phyloP scores from a whole-genome alignment of 2,113 vertebrate genomes.

The Zapornia atra region DNA sequence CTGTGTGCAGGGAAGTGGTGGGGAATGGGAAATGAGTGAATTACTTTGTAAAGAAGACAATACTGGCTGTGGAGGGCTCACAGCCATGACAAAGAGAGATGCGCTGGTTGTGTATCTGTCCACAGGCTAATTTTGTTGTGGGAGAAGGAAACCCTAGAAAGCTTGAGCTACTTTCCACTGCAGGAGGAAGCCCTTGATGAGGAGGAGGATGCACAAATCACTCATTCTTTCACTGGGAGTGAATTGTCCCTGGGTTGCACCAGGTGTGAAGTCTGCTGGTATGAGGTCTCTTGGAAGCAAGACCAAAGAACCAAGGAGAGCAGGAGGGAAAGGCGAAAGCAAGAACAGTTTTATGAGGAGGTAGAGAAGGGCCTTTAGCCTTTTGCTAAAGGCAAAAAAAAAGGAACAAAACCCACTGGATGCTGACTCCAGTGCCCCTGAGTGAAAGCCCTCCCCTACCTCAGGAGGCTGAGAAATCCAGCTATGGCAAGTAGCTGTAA shows the following conservation, averaged over 20 bases:
- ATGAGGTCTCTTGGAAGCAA: not conserved
- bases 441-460: not conserved
- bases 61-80: not conserved
- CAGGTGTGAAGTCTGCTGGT: not conserved
- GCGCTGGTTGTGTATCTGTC: not conserved
- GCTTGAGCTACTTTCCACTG: not conserved
- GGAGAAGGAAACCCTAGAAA: not conserved
- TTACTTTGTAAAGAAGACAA: not conserved
- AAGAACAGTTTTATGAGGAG: not conserved
- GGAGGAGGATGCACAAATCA: not conserved
- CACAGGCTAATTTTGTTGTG: not conserved
- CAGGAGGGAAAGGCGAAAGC: not conserved
- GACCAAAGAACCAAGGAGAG: not conserved
- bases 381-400: not conserved
- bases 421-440: not conserved
- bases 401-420: not conserved
- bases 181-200: not conserved
- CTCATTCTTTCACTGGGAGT: not conserved
- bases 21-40: not conserved
- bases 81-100: not conserved
- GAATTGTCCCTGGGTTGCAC: not conserved
- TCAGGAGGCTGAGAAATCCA: not conserved
- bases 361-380: not conserved
- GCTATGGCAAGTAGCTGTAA: not conserved
- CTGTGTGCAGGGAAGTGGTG: not conserved